A percentile compares a stretch with the other conserved stretches of the same genome.
Evolutionary conservation across 2,797 vertebrate species (phyloP).

Genomic region (Dendrocincla fuliginosa): DNA sequence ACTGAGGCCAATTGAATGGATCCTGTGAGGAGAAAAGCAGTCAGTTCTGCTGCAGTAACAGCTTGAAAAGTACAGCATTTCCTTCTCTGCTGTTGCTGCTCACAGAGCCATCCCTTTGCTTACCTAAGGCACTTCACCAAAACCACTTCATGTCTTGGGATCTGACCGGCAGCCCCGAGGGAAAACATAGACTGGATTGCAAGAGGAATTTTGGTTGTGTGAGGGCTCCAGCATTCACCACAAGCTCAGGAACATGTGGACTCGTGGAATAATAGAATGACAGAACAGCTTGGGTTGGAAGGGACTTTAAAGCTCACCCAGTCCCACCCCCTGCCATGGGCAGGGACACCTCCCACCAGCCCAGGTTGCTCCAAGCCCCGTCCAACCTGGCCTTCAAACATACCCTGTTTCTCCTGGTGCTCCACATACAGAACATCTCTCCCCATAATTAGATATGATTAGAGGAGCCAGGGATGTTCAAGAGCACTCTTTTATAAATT

Average conservation of each 20-base stretch:
- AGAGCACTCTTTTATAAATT: not conserved
- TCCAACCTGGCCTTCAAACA: not conserved
- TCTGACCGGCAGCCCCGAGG: not conserved
- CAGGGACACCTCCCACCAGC: not conserved
- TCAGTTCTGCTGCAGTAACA: not conserved
- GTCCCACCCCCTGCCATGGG: fast-evolving
- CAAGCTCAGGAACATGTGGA: not conserved
- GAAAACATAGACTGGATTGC: not conserved
- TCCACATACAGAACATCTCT: not conserved
- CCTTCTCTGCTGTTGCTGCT: not conserved
- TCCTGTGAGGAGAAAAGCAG: not conserved
- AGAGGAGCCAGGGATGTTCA: not conserved
- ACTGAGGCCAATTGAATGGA: not conserved
- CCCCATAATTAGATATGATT: not conserved
- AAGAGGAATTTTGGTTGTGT: fast-evolving
- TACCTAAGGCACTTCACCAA: not conserved
- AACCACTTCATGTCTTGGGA: not conserved
- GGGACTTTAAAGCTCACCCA: not conserved
- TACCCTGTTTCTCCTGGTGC: fast-evolving
- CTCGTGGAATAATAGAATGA: not conserved
- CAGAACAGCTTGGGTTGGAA: not conserved
- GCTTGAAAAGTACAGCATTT: not conserved
- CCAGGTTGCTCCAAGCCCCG: not conserved
- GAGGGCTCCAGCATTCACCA: not conserved
- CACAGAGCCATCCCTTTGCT: not conserved